A percentile compares a stretch with the other conserved stretches of the same genome.
Conservation (phyloP, 2,113 vertebrate species). For the Pogonocichla stellata region DNA sequence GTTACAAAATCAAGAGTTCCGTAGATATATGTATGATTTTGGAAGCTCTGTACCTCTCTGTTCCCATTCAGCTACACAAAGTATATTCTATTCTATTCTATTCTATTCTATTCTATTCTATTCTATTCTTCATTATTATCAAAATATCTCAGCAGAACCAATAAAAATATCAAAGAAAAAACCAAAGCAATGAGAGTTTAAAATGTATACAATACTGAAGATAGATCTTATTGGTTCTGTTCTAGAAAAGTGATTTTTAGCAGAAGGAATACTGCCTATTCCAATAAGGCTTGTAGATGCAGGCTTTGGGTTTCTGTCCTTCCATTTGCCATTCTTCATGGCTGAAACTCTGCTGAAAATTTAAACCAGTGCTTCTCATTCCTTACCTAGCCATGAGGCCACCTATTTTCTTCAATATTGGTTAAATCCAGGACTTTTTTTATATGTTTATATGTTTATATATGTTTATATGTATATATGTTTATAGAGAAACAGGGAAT, state of each 20-base stretch:
- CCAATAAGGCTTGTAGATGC: background rate
- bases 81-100: background rate
- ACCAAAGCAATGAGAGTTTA: background rate
- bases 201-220: background rate
- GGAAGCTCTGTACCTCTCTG: background rate
- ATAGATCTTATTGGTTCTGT: background rate
- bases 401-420: background rate
- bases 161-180: background rate
- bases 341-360: background rate
- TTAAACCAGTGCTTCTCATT: background rate
- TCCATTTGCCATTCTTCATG: background rate
- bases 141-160: background rate
- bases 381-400: background rate
- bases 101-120: background rate
- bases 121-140: background rate
- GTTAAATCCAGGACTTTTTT: background rate
- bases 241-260: background rate
- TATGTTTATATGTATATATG: no score
- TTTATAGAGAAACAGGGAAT: no score
- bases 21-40: background rate
- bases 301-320: background rate
- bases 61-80: background rate
- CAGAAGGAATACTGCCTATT: background rate
- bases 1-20: background rate
- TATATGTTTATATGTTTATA: no score